A percentile compares a stretch with the other conserved stretches of the same genome.
Conservation (phyloP, 2,888 invertebrate species). For the Gastrophysa polygoni region DNA sequence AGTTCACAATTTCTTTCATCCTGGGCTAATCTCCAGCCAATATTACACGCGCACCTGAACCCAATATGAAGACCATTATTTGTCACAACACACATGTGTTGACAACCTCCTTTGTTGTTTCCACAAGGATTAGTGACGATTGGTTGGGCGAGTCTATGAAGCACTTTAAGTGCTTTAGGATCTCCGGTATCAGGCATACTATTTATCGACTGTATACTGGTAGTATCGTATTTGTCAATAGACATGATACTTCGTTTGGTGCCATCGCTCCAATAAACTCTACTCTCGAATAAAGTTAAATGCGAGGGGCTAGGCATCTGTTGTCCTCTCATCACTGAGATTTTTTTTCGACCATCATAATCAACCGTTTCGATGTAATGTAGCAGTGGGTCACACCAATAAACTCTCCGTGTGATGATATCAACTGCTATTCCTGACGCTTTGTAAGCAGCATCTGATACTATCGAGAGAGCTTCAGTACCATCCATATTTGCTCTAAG, state of each 20-base stretch:
- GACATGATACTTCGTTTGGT: conserved; percentile 82
- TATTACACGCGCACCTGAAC: conserved; percentile 90
- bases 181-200: conserved; percentile 81
- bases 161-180: conserved; percentile 82
- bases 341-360: conserved; percentile 85
- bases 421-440: conserved; percentile 93
- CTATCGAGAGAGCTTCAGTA: conserved; percentile 79
- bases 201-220: conserved; percentile 80
- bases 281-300: conserved; percentile 82
- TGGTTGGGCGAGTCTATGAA: conserved; percentile 80
- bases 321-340: conserved; percentile 79
- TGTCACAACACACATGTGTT: conserved; percentile 93
- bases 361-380: conserved; percentile 97
- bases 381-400: conserved; percentile 94
- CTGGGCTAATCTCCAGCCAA: conserved; percentile 78
- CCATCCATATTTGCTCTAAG: conserved; percentile 95
- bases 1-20: conserved; percentile 81
- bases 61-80: conserved; percentile 73
- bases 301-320: conserved; percentile 87
- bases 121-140: conserved; percentile 78
- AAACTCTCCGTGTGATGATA: conserved; percentile 86
- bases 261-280: conserved; percentile 90
- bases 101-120: conserved; percentile 85
- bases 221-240: conserved; percentile 75
- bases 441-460: conserved; percentile 91